phyloP scores from a whole-genome alignment of 2,113 vertebrate genomes.

The Megaleporinus macrocephalus region DNA sequence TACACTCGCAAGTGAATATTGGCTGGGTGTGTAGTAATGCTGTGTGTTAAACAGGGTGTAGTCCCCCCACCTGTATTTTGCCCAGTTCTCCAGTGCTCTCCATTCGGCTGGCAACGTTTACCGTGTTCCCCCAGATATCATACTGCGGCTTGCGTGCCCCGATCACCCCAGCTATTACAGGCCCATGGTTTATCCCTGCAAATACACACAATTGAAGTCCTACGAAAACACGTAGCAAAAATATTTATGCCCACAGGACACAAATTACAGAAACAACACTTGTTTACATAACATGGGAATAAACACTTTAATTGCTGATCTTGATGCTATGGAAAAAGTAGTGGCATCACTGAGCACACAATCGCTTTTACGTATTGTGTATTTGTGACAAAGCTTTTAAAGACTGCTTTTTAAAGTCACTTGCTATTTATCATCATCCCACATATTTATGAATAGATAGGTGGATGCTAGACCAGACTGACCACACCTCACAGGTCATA shows the following conservation, averaged over 20 bases:
- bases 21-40: not conserved
- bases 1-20: not conserved
- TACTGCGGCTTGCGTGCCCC: constrained; percentile 98
- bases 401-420: not conserved
- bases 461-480: too few species aligned
- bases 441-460: too few species aligned
- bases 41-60: not conserved
- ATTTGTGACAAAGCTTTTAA: not conserved
- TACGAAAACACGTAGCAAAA: constrained; percentile 21
- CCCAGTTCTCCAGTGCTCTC: constrained; percentile 95
- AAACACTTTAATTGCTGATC: constrained; percentile 11
- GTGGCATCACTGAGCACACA: constrained; percentile 11
- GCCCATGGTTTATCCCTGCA: constrained; percentile 94
- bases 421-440: too few species aligned
- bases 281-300: not conserved
- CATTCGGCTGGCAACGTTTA: constrained; percentile 97
- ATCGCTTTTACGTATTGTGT: not conserved
- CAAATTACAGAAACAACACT: not conserved
- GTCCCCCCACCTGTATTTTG: constrained; percentile 89
- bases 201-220: constrained; percentile 13
- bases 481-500: too few species aligned
- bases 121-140: constrained; percentile 98
- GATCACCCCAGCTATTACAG: constrained; percentile 96
- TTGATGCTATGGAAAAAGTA: not conserved
- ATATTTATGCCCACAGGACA: constrained; percentile 20